Base-by-base conservation (phyloP, 2,888 invertebrate species). In the Abrostola tripartita region DNA sequence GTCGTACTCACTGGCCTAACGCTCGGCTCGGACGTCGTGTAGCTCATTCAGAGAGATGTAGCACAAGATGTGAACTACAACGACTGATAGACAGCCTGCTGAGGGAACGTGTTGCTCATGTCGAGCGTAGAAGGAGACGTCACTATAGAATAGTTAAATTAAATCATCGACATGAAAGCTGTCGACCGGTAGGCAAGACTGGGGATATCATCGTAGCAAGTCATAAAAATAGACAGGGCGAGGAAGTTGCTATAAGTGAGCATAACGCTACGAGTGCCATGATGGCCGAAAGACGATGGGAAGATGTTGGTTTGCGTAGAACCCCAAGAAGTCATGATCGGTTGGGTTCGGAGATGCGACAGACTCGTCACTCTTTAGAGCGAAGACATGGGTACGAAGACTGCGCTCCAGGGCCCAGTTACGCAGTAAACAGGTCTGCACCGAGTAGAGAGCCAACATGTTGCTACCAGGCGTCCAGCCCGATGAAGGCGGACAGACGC, bases 121-220 rank as follows among this genome's bases (percentile, higher is more conserved):
- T 93, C 2, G 94, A 94, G 71, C 88, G 93, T 24, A 87, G 92
- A 61, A 83, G 90, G 61, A 86, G 94, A 10, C 91, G 94, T n/a
- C 94, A 94, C 74, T 94, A 94, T 68, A 87, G 93, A 69, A 92
- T 94, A 65, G 92, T 94, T 0, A 94, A 94, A 81, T 76, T 94
- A 38, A 94, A 93, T 69, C 90, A 93, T 71, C 86, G 93, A 6
- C 92, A 93, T 64, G 93, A 93, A 81, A 92, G 83, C 68, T 90
- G 90, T 66, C 84, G 91, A 66, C 84, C 92, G 5, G 70, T 93
- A 7, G 94, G 94, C 5, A 94, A 94, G 81, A 94, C 93, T 14
- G 94, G 94, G 5, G 94, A 93, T 76, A 93, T 94, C 12, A 94
- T 94, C 55, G 94, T 94, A 8, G 94, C 94, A 9, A 94, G 92